A percentile compares a stretch with the other conserved stretches of the same genome.
These are phyloP conservation scores for Dissostichus mawsoni DNA, from an alignment of 2,113 vertebrate species.

Conservation along the genomic window DNA sequence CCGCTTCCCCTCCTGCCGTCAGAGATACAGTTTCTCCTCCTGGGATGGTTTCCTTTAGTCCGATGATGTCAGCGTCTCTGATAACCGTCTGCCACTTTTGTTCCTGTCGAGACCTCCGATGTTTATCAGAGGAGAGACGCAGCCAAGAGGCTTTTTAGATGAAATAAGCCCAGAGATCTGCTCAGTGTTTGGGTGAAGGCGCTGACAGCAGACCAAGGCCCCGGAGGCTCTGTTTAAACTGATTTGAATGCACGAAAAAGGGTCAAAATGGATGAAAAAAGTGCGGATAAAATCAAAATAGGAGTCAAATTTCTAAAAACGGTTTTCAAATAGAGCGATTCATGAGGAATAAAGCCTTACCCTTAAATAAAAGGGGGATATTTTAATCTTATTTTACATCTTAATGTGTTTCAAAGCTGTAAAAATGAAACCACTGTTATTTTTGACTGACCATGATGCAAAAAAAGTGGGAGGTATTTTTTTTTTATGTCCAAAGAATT, in stretches of 20 bases:
- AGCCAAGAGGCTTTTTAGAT: conserved; percentile 14
- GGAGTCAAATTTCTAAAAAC: background rate
- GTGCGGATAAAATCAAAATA: background rate
- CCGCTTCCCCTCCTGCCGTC: background rate
- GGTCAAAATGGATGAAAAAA: too few relatives aligned
- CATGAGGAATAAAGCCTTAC: background rate
- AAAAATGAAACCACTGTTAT: conserved; percentile 14
- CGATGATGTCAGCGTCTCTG: conserved; percentile 26
- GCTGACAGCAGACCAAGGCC: conserved; percentile 27
- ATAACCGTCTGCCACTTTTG: conserved; percentile 47
- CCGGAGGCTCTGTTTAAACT: conserved; percentile 9
- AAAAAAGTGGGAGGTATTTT: conserved; percentile 15
- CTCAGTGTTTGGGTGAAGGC: conserved; percentile 23
- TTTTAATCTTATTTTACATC: too few relatives aligned
- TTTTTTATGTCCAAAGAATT: too few relatives aligned
- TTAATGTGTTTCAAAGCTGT: conserved; percentile 10
- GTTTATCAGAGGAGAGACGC: background rate
- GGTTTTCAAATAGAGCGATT: background rate
- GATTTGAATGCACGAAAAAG: background rate
- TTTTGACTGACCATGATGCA: conserved; percentile 24
- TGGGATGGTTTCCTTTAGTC: conserved; percentile 6
- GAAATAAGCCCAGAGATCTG: conserved; percentile 19
- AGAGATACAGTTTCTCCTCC: background rate
- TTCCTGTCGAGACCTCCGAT: conserved; percentile 33
- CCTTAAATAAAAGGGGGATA: background rate